These are phyloP conservation scores for Siderastrea siderea DNA, from an alignment of 92 coral and sea anemone genomes.

Conservation along the genomic window DNA sequence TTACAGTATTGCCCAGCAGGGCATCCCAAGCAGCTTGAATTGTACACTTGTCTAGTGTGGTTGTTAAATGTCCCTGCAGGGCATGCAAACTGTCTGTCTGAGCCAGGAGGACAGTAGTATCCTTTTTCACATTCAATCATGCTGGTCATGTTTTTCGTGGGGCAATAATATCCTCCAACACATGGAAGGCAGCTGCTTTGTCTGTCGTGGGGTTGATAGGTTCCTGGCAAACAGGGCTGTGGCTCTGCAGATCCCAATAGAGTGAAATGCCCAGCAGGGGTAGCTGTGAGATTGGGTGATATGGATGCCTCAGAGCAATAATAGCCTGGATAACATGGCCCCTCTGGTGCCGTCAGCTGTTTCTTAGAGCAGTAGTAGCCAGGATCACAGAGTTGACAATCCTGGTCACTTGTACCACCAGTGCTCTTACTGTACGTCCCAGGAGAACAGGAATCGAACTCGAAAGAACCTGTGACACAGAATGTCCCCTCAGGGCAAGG, in stretches of 20 bases:
- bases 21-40: slow-evolving; percentile 89
- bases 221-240: slow-evolving; percentile 96
- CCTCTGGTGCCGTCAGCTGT: slow-evolving; percentile 90
- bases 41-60: slow-evolving; percentile 79
- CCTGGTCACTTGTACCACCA: slow-evolving; percentile 98
- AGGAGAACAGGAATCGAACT: slow-evolving; percentile 89
- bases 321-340: slow-evolving; percentile 93
- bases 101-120: slow-evolving; percentile 94
- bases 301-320: slow-evolving; percentile 92
- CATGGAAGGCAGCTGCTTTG: slow-evolving; percentile 89
- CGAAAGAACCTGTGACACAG: slow-evolving; percentile 90
- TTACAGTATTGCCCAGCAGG: slow-evolving; percentile 91
- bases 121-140: slow-evolving; percentile 78
- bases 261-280: slow-evolving; percentile 91
- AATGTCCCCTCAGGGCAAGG: slow-evolving; percentile 96
- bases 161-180: slow-evolving; percentile 87
- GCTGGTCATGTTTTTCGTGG: slow-evolving; percentile 88
- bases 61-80: slow-evolving; percentile 95
- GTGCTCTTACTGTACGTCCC: slow-evolving; percentile 96
- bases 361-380: slow-evolving; percentile 92
- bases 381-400: slow-evolving; percentile 91
- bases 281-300: slow-evolving; percentile 81
- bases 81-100: slow-evolving; percentile 90
- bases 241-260: slow-evolving; percentile 89
- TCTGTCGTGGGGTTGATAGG: slow-evolving; percentile 87